Conservation (phyloP, 2,797 vertebrate species). For the Sebastes elongatus region DNA sequence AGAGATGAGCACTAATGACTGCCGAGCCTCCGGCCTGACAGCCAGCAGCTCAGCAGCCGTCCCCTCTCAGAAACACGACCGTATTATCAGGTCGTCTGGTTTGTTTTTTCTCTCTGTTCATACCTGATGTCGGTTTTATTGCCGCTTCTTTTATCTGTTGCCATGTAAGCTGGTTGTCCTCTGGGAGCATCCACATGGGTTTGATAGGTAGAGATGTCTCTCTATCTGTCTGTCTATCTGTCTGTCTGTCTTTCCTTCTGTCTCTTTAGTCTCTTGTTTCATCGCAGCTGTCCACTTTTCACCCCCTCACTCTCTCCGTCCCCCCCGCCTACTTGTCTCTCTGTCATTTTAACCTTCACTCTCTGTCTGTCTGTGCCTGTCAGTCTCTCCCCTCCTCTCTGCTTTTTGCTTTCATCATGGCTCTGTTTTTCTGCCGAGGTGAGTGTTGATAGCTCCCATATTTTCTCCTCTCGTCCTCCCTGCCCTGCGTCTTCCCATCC, state of each 20-base stretch:
- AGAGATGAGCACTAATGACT: constrained; percentile 26
- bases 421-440: constrained; percentile 64
- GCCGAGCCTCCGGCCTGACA: constrained; percentile 29
- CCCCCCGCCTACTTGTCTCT: constrained; percentile 45
- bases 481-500: background rate
- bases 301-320: constrained; percentile 23
- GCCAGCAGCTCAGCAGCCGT: background rate
- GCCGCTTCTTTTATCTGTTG: constrained; percentile 7
- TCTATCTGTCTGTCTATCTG: background rate
- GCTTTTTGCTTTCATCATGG: constrained; percentile 64
- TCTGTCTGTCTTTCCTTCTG: constrained; percentile 16
- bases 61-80: background rate
- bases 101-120: background rate
- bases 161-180: constrained; percentile 9
- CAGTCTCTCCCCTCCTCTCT: constrained; percentile 50
- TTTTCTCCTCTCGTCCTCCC: constrained; percentile 29
- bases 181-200: constrained; percentile 13
- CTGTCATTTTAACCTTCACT: constrained; percentile 74
- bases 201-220: constrained; percentile 28
- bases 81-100: background rate
- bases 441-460: constrained; percentile 75
- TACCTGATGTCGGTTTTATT: constrained; percentile 1
- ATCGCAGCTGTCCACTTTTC: constrained; percentile 60
- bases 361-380: constrained; percentile 65
- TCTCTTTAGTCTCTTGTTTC: constrained; percentile 51